A percentile compares a stretch with the other conserved stretches of the same genome.
Evolutionary conservation across 2,797 vertebrate species (phyloP).

Genomic region (Echeneis naucrates): DNA sequence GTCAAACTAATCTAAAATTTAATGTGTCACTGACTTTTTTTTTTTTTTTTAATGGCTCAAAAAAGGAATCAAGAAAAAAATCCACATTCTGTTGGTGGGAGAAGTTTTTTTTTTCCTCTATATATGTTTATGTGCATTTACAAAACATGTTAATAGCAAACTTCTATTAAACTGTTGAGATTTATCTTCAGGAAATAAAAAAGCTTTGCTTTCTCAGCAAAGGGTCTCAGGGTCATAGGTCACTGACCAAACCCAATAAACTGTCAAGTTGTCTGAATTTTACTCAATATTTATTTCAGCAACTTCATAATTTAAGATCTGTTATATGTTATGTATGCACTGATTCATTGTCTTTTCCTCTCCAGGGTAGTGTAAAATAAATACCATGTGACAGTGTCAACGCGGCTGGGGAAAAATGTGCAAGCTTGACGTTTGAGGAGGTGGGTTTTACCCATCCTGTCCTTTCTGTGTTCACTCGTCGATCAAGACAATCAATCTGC

Average conservation of each 20-base stretch:
- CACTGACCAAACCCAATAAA: conserved; percentile 18
- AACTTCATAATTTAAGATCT: conserved; percentile 23
- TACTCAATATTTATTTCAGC: conserved; percentile 7
- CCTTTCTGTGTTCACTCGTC: conserved; percentile 12
- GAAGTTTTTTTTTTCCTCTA: too few relatives aligned
- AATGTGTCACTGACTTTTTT: conserved; percentile 57
- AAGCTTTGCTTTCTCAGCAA: neutral
- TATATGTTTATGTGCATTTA: conserved; percentile 22
- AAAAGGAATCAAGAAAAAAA: conserved; percentile 22
- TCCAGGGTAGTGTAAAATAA: conserved; percentile 54
- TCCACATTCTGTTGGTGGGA: conserved; percentile 15
- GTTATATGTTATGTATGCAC: neutral
- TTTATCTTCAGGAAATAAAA: neutral
- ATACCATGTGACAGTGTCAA: conserved; percentile 11
- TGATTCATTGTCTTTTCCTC: conserved; percentile 50
- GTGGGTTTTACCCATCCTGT: conserved; percentile 16
- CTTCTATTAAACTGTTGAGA: too few relatives aligned
- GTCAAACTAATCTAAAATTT: conserved; percentile 75
- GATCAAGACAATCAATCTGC: conserved; percentile 62
- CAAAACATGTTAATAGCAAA: too few relatives aligned
- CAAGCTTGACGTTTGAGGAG: conserved; percentile 57
- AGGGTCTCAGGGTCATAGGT: neutral
- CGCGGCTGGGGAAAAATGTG: conserved; percentile 39
- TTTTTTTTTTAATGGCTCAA: conserved; percentile 34
- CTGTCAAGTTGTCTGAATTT: conserved; percentile 18